Conservation (phyloP, 2,113 vertebrate species). For the Microtus oregoni region DNA sequence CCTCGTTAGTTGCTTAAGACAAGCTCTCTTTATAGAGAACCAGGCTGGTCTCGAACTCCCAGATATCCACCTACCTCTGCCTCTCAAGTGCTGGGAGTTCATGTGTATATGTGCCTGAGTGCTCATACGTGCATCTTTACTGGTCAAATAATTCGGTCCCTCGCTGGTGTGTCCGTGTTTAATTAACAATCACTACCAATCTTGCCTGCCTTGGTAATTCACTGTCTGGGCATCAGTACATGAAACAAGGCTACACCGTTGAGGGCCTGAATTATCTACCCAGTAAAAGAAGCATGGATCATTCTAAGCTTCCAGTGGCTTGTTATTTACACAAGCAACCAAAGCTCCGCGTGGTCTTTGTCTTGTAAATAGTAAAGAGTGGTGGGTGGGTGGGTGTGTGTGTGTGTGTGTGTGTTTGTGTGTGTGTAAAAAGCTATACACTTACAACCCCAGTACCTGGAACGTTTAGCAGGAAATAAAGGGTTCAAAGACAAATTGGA, state of each 20-base stretch:
- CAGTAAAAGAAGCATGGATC: slow-evolving; percentile 3
- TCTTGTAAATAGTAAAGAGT: not conserved
- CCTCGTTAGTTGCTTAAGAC: not conserved
- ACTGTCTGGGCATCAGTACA: not conserved
- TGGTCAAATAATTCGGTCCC: not conserved
- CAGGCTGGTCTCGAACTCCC: not conserved
- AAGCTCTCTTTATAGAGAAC: not conserved
- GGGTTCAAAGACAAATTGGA: not conserved
- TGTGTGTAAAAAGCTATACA: not conserved
- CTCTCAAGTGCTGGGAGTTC: not conserved
- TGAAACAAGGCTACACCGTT: not conserved
- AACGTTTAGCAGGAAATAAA: not conserved
- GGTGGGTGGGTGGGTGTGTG: no score
- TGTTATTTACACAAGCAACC: not conserved
- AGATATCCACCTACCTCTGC: not conserved
- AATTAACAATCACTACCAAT: not conserved
- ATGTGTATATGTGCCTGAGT: not conserved
- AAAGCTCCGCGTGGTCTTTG: not conserved
- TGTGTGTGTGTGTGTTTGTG: no score
- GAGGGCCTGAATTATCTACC: not conserved
- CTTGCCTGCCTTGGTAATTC: no score
- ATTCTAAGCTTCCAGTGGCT: not conserved
- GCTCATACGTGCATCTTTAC: not conserved
- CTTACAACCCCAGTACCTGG: not conserved
- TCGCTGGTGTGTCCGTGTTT: not conserved